phyloP scores from a whole-genome alignment of 2,797 vertebrate genomes.

The Mareca penelope region DNA sequence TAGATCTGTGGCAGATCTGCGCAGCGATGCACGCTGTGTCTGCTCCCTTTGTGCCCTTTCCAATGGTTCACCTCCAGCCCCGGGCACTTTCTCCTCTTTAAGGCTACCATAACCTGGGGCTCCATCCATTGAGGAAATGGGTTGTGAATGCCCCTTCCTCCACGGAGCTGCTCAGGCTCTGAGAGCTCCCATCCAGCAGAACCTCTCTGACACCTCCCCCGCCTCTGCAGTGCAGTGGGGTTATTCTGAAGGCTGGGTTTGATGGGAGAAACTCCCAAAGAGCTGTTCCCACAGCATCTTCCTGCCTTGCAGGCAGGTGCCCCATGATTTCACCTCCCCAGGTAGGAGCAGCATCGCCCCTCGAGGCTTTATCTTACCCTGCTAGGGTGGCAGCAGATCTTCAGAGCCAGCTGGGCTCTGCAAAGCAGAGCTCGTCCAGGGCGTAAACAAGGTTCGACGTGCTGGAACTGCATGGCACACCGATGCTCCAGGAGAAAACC shows the following conservation, averaged over 20 bases:
- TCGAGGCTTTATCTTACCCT: neutral
- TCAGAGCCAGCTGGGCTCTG: neutral
- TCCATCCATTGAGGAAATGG: neutral
- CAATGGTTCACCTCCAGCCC: neutral
- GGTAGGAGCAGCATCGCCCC: neutral
- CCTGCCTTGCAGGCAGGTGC: neutral
- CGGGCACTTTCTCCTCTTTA: neutral
- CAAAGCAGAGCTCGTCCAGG: neutral
- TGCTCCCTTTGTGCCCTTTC: neutral
- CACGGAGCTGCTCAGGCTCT: neutral
- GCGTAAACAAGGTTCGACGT: neutral
- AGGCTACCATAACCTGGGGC: neutral
- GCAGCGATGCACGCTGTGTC: neutral
- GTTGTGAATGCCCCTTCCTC: neutral
- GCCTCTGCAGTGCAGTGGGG: neutral
- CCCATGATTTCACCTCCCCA: neutral
- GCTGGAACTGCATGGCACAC: neutral
- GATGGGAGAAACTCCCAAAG: neutral
- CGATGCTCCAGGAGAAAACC: neutral
- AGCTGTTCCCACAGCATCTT: neutral
- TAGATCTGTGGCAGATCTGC: neutral
- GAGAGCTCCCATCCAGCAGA: neutral
- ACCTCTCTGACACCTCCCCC: neutral
- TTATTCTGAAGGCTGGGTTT: neutral
- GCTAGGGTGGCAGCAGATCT: neutral